A percentile compares a stretch with the other conserved stretches of the same genome.
Conservation (phyloP, 1,140 invertebrate genomes). For the Meloidogyne exigua region DNA sequence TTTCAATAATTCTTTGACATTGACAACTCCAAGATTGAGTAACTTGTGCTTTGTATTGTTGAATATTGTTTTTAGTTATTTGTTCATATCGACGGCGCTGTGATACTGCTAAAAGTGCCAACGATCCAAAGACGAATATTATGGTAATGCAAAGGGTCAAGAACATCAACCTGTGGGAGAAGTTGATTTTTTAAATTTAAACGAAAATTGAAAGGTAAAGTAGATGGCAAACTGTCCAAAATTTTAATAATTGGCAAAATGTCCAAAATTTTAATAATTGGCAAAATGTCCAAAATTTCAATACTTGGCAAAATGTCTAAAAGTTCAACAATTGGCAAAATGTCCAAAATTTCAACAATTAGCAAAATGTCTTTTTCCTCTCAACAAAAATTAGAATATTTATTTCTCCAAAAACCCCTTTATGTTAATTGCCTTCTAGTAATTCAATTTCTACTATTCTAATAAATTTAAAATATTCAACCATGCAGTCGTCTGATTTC, state of each 20-base stretch:
- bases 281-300: not conserved
- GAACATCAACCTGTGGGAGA: constrained; percentile 29
- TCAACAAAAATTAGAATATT: too few relatives aligned
- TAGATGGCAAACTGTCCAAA: too few relatives aligned
- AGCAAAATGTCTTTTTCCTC: not conserved
- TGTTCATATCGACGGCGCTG: constrained; percentile 23
- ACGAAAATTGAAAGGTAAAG: not conserved
- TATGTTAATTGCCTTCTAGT: too few relatives aligned
- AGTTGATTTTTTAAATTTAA: not conserved
- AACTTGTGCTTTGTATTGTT: not conserved
- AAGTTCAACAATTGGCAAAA: too few relatives aligned
- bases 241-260: too few relatives aligned
- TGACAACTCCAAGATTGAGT: not conserved
- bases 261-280: not conserved
- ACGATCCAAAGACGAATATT: constrained; percentile 21
- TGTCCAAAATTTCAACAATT: not conserved
- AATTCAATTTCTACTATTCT: too few relatives aligned
- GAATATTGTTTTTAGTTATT: not conserved
- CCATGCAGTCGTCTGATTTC: constrained; percentile 6
- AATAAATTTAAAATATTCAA: not conserved
- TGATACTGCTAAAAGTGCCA: constrained; percentile 22
- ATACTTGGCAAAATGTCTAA: too few relatives aligned
- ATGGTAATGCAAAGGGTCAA: constrained; percentile 28
- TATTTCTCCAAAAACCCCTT: too few relatives aligned
- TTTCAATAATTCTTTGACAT: not conserved